Conservation (phyloP, 2,113 vertebrate genomes). For the Balaenoptera acutorostrata region DNA sequence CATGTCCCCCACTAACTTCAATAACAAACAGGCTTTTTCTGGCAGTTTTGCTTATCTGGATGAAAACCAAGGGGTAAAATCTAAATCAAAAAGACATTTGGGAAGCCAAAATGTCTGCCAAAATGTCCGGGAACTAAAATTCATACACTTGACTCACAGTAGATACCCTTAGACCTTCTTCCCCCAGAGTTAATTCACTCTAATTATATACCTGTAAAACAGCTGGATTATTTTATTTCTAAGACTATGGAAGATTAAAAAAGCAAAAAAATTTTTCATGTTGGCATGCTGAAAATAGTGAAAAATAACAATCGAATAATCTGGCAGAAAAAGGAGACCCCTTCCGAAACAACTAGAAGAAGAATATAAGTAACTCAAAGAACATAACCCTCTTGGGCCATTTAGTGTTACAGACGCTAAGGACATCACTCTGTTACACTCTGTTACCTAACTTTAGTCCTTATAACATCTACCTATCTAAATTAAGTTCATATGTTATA, state of each 20-base stretch:
- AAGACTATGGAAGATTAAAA: background rate
- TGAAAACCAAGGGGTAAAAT: background rate
- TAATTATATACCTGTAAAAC: background rate
- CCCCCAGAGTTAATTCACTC: background rate
- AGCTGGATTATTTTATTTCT: background rate
- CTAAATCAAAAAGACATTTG: background rate
- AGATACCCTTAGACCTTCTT: background rate
- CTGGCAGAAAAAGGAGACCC: background rate
- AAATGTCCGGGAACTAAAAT: background rate
- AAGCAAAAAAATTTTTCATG: background rate
- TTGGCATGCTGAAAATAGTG: background rate
- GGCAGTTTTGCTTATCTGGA: background rate
- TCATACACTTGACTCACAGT: background rate
- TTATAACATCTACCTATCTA: no score
- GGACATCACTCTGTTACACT: background rate
- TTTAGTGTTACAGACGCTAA: background rate
- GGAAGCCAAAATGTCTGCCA: background rate
- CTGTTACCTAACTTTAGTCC: no score
- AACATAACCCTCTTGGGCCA: background rate
- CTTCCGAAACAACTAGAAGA: background rate
- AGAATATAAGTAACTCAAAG: background rate
- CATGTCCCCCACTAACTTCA: background rate
- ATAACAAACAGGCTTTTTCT: background rate
- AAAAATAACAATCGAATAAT: background rate
- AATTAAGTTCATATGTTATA: background rate